Base-by-base conservation (phyloP, 2,113 vertebrate genomes). In the Anarrhichthys ocellatus region DNA sequence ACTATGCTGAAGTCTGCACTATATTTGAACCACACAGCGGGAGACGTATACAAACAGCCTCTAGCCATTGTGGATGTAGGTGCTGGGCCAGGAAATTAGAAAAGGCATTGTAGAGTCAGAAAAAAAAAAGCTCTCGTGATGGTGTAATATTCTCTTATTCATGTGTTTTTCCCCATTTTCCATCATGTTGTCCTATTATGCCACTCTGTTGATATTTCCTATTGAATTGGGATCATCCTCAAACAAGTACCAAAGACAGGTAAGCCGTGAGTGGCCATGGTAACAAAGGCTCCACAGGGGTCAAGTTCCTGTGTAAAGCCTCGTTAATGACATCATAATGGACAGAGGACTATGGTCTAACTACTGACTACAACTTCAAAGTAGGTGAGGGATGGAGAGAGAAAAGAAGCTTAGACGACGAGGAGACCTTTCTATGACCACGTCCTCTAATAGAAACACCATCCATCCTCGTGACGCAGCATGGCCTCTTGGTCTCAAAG, bases 341-440 rank as follows among this genome's bases (percentile, higher is more conserved):
- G 97, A 97, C 93, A 92, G 83, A 95, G 94, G 91, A 93, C 92
- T 94, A 93, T 94, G 95, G 94, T 91, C 92, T 91, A 93, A 96
- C 96, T 96, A 95, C 95, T 94, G 96, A 94, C 95, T 93, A 93
- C 94, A 94, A 96, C 97, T 98, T 98, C 96, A 98, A 98, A 99
- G 97, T 95, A 96, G 95, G 95, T 93, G 95, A 96, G 96, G 80
- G 95, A 89, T 92, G 94, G 93, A 91, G 82, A 94, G 88, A 94
- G 96, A 96, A 96, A 96, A 96, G 96, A 92, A 96, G 96, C 93
- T 94, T 94, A 94, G 90, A 64, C 89, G 93, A 92, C 87, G 91
- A 92, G 88, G 88, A 89, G 91, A 84, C 88, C 85, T 82, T 80
- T 96, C 95, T 95, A 96, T 96, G 95, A 93, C 95, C 93, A 94